Evolutionary conservation across 1,140 invertebrate genomes (phyloP).

Genomic region (Coenobita brevimanus): DNA sequence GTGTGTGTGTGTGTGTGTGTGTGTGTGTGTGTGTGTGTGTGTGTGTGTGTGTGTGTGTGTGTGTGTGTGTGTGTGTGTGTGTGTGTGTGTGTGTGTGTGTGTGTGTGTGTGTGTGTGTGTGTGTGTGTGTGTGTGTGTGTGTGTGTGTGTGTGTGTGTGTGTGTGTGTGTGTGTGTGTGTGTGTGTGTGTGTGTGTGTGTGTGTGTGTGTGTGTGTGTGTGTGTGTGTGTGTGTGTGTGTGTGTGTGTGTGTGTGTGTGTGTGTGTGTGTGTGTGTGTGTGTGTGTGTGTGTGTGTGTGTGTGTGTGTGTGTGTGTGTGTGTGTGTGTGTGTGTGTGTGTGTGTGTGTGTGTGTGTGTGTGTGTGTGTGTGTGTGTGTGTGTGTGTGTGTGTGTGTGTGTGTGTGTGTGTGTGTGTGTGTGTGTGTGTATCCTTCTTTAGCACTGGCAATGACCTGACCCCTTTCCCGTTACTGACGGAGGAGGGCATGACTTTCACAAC

Average conservation of each 20-base stretch:
- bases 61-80: not conserved
- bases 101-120: slow-evolving; percentile 11
- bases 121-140: slow-evolving; percentile 38
- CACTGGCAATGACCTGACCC: too few species aligned
- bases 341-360: not conserved
- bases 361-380: not conserved
- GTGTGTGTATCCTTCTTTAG: not conserved
- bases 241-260: not conserved
- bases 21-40: not conserved
- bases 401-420: not conserved
- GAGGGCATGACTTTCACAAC: too few species aligned
- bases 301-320: slow-evolving; percentile 35
- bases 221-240: not conserved
- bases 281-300: slow-evolving; percentile 33
- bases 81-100: not conserved
- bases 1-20: not conserved
- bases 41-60: slow-evolving; percentile 4
- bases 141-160: not conserved
- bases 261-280: slow-evolving; percentile 22
- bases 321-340: slow-evolving; percentile 5
- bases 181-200: too few species aligned
- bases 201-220: not conserved
- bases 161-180: not conserved
- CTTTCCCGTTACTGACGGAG: too few species aligned
- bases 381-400: not conserved